Evolutionary conservation across 2,888 invertebrate species (phyloP).

Genomic region (Oligia fasciuncula): DNA sequence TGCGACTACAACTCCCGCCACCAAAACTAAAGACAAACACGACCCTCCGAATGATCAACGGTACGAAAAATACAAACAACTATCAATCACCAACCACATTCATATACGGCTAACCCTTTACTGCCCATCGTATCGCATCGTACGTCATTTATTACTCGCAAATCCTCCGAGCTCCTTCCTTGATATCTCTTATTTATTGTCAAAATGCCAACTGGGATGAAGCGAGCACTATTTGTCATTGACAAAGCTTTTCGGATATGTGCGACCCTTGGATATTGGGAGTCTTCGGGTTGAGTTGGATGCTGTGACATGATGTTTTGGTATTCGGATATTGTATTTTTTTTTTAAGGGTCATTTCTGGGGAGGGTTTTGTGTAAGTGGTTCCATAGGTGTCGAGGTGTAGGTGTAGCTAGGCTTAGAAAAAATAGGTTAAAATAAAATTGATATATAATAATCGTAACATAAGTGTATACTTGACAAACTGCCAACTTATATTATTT

Average conservation of each 20-base stretch:
- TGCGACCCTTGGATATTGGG: constrained; percentile 68
- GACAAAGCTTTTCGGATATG: constrained; percentile 84
- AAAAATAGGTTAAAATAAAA: neutral
- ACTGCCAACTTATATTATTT: too few relatives aligned
- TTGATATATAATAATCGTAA: too few relatives aligned
- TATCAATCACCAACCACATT: constrained; percentile 77
- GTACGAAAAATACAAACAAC: constrained; percentile 64
- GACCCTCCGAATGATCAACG: constrained; percentile 39
- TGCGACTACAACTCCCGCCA: neutral
- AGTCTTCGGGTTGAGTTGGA: constrained; percentile 39
- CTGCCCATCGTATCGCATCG: constrained; percentile 88
- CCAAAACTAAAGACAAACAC: constrained; percentile 27
- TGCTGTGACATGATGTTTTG: constrained; percentile 43
- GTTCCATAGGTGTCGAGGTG: neutral
- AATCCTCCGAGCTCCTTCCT: constrained; percentile 81
- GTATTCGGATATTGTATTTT: constrained; percentile 47
- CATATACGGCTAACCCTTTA: constrained; percentile 81
- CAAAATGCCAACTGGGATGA: constrained; percentile 85
- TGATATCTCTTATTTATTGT: constrained; percentile 89
- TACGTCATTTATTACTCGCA: constrained; percentile 87
- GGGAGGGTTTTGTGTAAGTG: neutral
- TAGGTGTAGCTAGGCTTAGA: too few relatives aligned
- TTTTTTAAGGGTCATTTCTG: constrained; percentile 31
- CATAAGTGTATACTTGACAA: too few relatives aligned
- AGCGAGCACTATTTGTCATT: constrained; percentile 88